These are phyloP conservation scores for Sarcophaga variegata DNA, from an alignment of 2,888 invertebrate genomes.

Conservation along the genomic window DNA sequence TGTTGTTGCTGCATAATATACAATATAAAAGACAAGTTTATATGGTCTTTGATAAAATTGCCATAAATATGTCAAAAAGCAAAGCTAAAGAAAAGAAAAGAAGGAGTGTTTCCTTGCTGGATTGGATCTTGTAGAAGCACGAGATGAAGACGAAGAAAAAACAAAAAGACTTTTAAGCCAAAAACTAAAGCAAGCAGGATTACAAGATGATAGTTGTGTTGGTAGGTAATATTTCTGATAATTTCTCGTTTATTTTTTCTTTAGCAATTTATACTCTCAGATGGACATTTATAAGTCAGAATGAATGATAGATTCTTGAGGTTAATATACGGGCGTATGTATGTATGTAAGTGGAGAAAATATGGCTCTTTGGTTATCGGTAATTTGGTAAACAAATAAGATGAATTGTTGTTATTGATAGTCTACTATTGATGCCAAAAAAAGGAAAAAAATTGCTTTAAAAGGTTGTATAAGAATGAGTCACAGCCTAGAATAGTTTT, in stretches of 20 bases:
- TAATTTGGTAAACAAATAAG: neutral
- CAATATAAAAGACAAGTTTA: conserved; percentile 51
- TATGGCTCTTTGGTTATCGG: neutral
- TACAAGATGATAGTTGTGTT: conserved; percentile 26
- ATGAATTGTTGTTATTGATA: neutral
- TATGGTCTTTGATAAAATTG: conserved; percentile 69
- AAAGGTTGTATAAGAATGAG: too few relatives aligned
- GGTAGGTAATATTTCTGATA: conserved; percentile 29
- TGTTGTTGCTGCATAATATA: conserved; percentile 9
- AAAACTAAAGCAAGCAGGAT: conserved; percentile 25
- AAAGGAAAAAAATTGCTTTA: too few relatives aligned
- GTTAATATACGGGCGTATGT: conserved; percentile 17
- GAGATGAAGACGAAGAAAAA: conserved; percentile 8
- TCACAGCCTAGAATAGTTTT: too few relatives aligned
- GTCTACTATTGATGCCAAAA: too few relatives aligned
- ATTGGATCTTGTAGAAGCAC: neutral
- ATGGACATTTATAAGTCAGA: conserved; percentile 14
- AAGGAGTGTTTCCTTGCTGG: conserved; percentile 52
- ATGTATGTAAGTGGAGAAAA: neutral
- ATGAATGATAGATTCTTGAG: conserved; percentile 39
- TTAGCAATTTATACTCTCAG: conserved; percentile 9
- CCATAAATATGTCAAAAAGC: conserved; percentile 68
- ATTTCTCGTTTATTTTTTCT: conserved; percentile 1
- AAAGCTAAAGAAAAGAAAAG: conserved; percentile 28
- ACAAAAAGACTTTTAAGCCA: conserved; percentile 4